Conservation (phyloP, 2,888 invertebrate species). For the Dryococelus australis region DNA sequence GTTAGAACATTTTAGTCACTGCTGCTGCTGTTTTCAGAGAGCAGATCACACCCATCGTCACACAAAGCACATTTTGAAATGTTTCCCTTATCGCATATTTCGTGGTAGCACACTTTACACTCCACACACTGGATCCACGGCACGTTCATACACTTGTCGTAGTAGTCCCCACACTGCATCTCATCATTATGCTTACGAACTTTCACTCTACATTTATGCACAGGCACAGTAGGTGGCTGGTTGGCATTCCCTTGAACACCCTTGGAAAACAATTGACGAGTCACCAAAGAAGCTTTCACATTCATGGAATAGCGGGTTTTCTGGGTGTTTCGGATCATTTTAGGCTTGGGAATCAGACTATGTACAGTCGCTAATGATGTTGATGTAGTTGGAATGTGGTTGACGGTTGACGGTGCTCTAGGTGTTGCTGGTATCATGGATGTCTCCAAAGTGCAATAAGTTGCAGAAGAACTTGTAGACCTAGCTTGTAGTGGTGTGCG, state of each 20-base stretch:
- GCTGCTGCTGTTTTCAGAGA: not conserved
- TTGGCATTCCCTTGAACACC: not conserved
- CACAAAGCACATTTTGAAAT: not conserved
- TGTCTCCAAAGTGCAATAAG: too few relatives aligned
- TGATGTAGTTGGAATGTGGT: too few relatives aligned
- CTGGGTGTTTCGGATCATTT: too few relatives aligned
- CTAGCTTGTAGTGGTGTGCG: too few relatives aligned
- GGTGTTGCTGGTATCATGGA: too few relatives aligned
- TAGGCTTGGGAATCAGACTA: too few relatives aligned
- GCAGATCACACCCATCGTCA: too few relatives aligned
- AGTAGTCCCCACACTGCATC: not conserved
- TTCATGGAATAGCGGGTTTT: too few relatives aligned
- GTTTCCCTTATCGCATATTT: not conserved
- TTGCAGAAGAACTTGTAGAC: too few relatives aligned
- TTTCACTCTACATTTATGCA: not conserved
- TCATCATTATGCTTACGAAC: not conserved
- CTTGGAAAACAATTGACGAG: not conserved
- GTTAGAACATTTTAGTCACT: not conserved
- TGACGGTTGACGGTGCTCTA: too few relatives aligned
- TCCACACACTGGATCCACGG: not conserved
- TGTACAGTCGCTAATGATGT: too few relatives aligned
- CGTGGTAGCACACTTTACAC: not conserved
- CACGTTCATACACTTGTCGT: not conserved
- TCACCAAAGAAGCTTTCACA: not conserved
- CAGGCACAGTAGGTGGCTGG: not conserved